Percentiles rank a stretch among this genome's conserved stretches.
phyloP scores from a whole-genome alignment of 1,140 invertebrate species.

The Hetaerina americana region DNA sequence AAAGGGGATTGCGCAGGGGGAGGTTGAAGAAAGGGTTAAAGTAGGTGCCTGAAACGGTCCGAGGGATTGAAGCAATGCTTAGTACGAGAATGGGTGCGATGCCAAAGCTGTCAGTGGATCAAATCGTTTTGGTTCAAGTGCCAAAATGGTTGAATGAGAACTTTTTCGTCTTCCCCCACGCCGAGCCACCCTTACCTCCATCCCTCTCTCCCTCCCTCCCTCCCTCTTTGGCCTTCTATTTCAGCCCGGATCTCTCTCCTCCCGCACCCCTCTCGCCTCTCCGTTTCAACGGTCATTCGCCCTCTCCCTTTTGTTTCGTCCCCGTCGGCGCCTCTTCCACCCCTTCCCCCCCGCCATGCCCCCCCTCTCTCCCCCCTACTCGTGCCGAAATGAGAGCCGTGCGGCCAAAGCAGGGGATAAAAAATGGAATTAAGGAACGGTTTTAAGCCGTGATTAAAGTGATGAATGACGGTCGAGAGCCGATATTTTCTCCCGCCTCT shows the following conservation, averaged over 20 bases:
- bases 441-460: neutral
- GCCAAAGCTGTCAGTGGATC: neutral
- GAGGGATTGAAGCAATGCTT: neutral
- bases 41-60: too few relatives aligned
- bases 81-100: neutral
- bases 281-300: neutral
- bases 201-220: neutral
- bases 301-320: neutral
- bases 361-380: neutral
- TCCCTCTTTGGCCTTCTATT: too few relatives aligned
- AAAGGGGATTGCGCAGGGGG: too few relatives aligned
- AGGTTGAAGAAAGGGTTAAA: too few relatives aligned
- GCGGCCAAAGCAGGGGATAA: neutral
- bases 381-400: neutral
- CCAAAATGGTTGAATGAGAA: neutral
- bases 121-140: neutral
- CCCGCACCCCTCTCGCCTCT: neutral
- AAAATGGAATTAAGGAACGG: neutral
- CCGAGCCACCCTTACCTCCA: neutral
- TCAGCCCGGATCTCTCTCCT: too few relatives aligned
- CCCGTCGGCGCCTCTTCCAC: neutral
- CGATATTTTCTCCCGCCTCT: neutral
- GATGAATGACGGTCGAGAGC: neutral
- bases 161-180: neutral
- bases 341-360: neutral